Percentiles rank a stretch among this genome's conserved stretches.
These are phyloP conservation scores for Drosophila orena DNA, from an alignment of 1,140 invertebrate genomes.

Conservation along the genomic window DNA sequence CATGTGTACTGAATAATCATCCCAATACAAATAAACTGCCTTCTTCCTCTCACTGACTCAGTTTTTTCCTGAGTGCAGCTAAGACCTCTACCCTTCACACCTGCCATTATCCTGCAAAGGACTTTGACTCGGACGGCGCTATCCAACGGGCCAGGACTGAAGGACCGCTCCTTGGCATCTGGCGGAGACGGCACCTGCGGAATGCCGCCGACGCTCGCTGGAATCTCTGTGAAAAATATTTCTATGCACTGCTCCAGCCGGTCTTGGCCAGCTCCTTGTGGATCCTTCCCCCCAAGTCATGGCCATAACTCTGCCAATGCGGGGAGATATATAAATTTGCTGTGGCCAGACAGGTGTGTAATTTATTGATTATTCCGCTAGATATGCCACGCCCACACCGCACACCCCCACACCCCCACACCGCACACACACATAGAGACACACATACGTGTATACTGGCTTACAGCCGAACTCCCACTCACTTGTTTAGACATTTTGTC, in stretches of 20 bases:
- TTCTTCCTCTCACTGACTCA: too few relatives aligned
- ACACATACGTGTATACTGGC: conserved; percentile 12
- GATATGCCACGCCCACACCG: conserved; percentile 56
- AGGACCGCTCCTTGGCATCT: conserved; percentile 29
- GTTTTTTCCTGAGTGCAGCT: conserved; percentile 7
- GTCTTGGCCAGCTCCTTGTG: conserved; percentile 34
- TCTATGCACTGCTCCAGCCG: conserved; percentile 51
- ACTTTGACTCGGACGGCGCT: conserved; percentile 34
- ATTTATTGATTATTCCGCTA: conserved; percentile 83
- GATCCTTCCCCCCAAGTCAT: conserved; percentile 30
- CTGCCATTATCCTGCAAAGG: conserved; percentile 11
- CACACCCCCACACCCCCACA: not conserved
- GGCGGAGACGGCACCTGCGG: conserved; percentile 71
- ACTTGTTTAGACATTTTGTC: conserved; percentile 84
- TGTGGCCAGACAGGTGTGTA: conserved; percentile 82
- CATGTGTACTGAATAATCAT: too few relatives aligned
- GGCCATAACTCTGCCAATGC: conserved; percentile 65
- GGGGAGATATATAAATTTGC: conserved; percentile 56
- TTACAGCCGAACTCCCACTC: conserved; percentile 30
- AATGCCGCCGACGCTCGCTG: conserved; percentile 65
- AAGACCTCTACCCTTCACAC: conserved; percentile 4
- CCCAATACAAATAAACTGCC: too few relatives aligned
- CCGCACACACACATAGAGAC: too few relatives aligned
- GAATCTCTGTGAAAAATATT: conserved; percentile 79
- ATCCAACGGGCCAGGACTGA: conserved; percentile 18